These are phyloP conservation scores for Tridacna gigas DNA, from an alignment of 2,888 invertebrate genomes.

Conservation along the genomic window DNA sequence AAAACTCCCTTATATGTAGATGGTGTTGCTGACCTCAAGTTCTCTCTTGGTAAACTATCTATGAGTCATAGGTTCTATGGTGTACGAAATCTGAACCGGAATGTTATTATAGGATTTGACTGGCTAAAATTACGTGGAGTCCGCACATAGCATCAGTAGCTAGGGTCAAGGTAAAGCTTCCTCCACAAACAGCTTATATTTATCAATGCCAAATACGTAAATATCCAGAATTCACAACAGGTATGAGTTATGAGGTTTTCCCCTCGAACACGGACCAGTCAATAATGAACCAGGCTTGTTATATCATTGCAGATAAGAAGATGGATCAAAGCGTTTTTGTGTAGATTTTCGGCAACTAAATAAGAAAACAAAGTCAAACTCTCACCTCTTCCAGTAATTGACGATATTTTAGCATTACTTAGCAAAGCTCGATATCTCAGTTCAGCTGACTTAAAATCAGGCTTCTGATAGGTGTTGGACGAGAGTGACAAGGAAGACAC, in stretches of 20 bases:
- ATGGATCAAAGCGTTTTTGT: neutral
- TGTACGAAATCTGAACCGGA: conserved; percentile 14
- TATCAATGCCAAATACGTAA: neutral
- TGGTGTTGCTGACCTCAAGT: conserved; percentile 15
- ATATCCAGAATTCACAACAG: neutral
- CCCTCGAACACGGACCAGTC: neutral
- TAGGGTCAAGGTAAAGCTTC: neutral
- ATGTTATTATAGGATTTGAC: conserved; percentile 8
- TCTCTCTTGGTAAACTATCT: conserved; percentile 1
- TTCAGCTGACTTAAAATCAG: conserved; percentile 38
- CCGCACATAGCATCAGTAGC: conserved; percentile 35
- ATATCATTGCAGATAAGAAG: conserved; percentile 6
- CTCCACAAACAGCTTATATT: neutral
- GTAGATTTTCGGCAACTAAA: too few species aligned
- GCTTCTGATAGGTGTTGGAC: conserved; percentile 54
- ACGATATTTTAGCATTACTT: conserved; percentile 39
- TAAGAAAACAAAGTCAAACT: conserved; percentile 17
- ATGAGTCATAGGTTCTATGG: conserved; percentile 25
- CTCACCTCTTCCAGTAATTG: conserved; percentile 42
- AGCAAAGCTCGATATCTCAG: conserved; percentile 40
- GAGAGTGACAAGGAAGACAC: conserved; percentile 44
- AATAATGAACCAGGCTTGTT: neutral
- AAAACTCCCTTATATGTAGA: conserved; percentile 18
- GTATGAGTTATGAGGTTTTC: neutral
- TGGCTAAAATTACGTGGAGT: conserved; percentile 23